Evolutionary conservation across 2,797 vertebrate species (phyloP), one percentile per base, ranked within the genome.

Genomic region (Sebastiscus tertius): DNA sequence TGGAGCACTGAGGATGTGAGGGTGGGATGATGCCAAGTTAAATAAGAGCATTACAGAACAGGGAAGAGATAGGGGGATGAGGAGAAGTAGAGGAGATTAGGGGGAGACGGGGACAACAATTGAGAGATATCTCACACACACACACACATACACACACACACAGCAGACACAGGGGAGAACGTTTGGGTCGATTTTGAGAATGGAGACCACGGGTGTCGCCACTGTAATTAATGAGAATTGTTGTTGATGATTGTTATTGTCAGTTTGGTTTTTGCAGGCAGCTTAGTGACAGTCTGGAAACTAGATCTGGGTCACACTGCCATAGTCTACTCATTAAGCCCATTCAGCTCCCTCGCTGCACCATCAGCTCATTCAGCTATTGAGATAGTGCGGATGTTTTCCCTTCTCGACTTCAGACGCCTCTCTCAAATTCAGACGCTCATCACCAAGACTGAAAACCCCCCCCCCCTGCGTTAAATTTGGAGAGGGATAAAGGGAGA

Each of bases 241-340:
- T 86, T 88, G 85, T 86, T 86, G 80, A 89, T 89, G 84, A 92
- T 88, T 87, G 87, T 84, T 91, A 87, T 88, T 90, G 89, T 91
- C 90, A 89, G 79, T 88, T 85, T 82, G 61, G 26, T 82, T 89
- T 89, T 79, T 78, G 64, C 29, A 60, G 64, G 65, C 68, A 42
- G 87, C 80, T 87, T 72, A 78, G 88, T 79, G 87, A 86, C 89
- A 83, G 87, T 84, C 81, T 83, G 20, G 14, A 87, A 92, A 89
- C 84, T 74, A 72, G 80, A 93, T 94, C 88, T 93, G 90, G 92
- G 92, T 91, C 93, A 93, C 61, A 31, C 84, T 77, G 81, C 70
- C 72, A 87, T 70, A 77, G 87, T 90, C 85, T 86, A 81, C 90
- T 93, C 89, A 93, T 94, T 93, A 93, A 88, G 92, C 75, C 69